Conservation (phyloP, 35 echinoderm and acorn worm genomes). For the Holothuria glaberrima region DNA sequence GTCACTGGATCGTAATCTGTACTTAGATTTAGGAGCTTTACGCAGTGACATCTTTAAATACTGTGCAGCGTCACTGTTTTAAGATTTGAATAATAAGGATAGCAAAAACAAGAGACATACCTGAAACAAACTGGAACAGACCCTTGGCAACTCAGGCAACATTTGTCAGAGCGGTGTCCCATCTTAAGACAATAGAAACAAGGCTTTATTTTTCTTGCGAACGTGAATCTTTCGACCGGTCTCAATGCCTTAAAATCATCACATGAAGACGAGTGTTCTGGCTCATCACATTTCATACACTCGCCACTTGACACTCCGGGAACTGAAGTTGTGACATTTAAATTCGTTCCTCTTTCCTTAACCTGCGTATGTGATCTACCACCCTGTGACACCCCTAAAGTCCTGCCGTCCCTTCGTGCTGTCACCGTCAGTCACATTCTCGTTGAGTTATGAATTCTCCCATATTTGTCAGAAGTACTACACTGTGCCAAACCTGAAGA, state of each 20-base stretch:
- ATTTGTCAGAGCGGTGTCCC: constrained; percentile 12
- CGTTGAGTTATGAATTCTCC: too few species aligned
- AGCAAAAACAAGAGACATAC: too few species aligned
- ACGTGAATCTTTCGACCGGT: background rate
- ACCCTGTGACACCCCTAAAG: background rate
- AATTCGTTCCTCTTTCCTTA: background rate
- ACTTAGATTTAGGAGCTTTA: too few species aligned
- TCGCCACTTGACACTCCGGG: background rate
- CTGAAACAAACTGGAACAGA: constrained; percentile 5
- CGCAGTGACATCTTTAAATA: too few species aligned
- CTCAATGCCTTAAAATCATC: constrained; percentile 14
- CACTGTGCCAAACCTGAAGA: too few species aligned
- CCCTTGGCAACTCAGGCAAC: background rate
- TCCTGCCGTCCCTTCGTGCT: background rate
- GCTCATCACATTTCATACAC: background rate
- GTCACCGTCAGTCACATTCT: too few species aligned
- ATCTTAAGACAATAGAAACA: constrained; percentile 47
- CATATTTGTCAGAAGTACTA: too few species aligned
- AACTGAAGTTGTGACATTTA: background rate
- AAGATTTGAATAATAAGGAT: too few species aligned
- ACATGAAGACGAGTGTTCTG: background rate
- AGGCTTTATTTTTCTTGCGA: background rate
- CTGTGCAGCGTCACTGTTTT: too few species aligned
- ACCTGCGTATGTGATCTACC: background rate
- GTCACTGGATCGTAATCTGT: too few species aligned